Percentiles rank a stretch among this genome's conserved stretches.
Conservation (phyloP, 2,888 invertebrate species). For the Eledona agricola region DNA sequence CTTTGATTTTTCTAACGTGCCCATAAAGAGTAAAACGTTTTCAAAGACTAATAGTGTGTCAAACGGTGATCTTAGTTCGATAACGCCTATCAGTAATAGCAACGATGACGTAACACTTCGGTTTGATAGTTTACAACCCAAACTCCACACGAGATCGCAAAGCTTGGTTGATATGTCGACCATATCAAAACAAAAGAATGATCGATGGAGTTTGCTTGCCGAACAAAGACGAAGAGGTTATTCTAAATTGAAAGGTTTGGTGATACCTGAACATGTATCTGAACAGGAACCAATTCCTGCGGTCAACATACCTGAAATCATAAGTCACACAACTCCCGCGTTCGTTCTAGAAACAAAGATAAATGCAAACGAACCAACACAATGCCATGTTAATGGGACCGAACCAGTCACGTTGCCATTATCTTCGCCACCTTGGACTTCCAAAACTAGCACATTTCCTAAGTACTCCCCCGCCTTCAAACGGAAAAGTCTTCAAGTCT, state of each 20-base stretch:
- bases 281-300: constrained; percentile 69
- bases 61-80: constrained; percentile 47
- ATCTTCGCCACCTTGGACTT: constrained; percentile 56
- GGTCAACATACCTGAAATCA: constrained; percentile 84
- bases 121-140: constrained; percentile 40
- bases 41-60: constrained; percentile 46
- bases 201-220: constrained; percentile 75
- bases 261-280: constrained; percentile 80
- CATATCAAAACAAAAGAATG: constrained; percentile 52
- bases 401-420: constrained; percentile 42
- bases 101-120: constrained; percentile 42
- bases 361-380: constrained; percentile 36
- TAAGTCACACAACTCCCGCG: constrained; percentile 64
- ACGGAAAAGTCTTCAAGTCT: constrained; percentile 76
- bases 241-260: constrained; percentile 86
- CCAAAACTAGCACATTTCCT: constrained; percentile 67
- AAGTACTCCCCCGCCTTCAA: constrained; percentile 87
- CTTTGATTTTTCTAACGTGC: constrained; percentile 32
- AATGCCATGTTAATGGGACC: constrained; percentile 50
- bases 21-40: constrained; percentile 29
- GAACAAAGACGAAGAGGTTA: constrained; percentile 84
- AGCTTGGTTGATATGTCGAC: constrained; percentile 63
- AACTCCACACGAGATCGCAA: constrained; percentile 63
- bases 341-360: constrained; percentile 45
- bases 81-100: constrained; percentile 8